Conservation (phyloP, 2,113 vertebrate genomes). For the Gnathonemus echidnorhynchus region DNA sequence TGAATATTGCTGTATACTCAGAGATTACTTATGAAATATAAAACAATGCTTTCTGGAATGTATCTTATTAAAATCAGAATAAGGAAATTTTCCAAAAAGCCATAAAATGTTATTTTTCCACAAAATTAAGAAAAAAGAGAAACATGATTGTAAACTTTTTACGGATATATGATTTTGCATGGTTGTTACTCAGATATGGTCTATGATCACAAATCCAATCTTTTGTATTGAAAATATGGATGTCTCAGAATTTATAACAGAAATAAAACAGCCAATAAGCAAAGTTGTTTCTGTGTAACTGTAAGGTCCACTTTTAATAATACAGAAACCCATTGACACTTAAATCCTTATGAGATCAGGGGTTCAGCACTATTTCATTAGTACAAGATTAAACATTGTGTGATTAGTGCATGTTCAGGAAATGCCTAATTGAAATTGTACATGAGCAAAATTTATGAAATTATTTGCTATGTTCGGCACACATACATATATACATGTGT, state of each 20-base stretch:
- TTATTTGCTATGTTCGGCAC: neutral
- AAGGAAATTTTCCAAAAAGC: neutral
- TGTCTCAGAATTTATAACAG: neutral
- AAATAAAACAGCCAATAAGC: neutral
- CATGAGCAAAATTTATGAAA: neutral
- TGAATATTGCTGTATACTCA: neutral
- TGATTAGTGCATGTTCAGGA: neutral
- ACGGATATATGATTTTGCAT: neutral
- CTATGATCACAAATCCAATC: neutral
- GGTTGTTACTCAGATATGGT: neutral
- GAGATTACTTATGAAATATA: neutral
- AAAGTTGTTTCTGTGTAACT: slow-evolving; percentile 1
- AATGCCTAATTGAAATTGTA: neutral
- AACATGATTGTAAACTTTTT: neutral
- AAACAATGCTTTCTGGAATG: neutral
- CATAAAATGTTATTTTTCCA: neutral
- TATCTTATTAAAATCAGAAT: neutral
- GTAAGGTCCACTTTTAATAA: neutral
- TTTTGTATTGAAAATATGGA: neutral
- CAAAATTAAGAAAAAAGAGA: neutral
- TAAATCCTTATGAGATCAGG: neutral
- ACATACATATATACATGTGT: neutral
- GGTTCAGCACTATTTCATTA: neutral
- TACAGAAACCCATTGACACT: neutral
- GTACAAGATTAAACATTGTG: neutral